Conservation (phyloP, 2,113 vertebrate genomes). For the Argyrosomus japonicus region DNA sequence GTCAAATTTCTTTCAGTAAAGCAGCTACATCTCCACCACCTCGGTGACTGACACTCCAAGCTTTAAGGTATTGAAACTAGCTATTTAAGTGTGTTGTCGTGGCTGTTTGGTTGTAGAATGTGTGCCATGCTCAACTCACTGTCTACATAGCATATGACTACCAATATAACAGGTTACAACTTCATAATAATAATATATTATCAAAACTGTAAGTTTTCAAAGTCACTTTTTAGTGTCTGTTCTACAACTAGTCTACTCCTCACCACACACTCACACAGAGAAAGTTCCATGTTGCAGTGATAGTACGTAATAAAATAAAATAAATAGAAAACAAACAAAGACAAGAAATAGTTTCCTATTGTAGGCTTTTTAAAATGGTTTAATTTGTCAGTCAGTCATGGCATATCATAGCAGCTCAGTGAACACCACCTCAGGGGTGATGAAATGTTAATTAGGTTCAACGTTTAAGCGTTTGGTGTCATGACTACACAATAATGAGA, state of each 20-base stretch:
- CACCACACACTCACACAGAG: no score
- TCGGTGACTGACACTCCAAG: slow-evolving; percentile 47
- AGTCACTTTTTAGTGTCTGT: no score
- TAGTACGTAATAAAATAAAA: neutral
- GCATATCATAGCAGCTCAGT: no score
- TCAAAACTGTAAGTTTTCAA: no score
- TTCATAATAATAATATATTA: no score
- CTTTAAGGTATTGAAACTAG: slow-evolving; percentile 72
- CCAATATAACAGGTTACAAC: no score
- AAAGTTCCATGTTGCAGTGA: no score
- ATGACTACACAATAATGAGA: neutral
- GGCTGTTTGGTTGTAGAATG: neutral
- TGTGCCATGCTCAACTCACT: neutral
- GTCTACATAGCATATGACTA: neutral
- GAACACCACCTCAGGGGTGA: neutral
- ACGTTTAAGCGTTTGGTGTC: neutral
- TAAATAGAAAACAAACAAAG: neutral
- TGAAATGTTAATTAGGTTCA: neutral
- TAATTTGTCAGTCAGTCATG: no score
- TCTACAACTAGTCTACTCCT: no score
- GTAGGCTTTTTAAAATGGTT: no score
- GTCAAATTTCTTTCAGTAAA: slow-evolving; percentile 22
- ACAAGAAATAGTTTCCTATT: neutral
- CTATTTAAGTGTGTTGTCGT: neutral
- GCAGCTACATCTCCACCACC: neutral